Evolutionary conservation across 2,797 vertebrate genomes (phyloP), one percentile per base, ranked within the genome.

Genomic region (Podarcis lilfordi): DNA sequence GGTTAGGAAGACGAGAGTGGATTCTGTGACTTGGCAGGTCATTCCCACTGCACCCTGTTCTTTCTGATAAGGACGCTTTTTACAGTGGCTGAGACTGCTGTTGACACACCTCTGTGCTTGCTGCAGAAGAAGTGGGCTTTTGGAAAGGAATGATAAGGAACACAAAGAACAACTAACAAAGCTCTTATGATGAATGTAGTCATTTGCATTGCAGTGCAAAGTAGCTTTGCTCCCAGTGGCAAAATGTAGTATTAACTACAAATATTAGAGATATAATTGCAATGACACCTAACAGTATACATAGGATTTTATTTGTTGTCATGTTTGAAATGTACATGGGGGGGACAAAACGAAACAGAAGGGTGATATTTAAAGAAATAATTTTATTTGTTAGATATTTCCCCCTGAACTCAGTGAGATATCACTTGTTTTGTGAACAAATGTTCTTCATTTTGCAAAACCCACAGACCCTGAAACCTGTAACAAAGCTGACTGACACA

Each of bases 1-100:
- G 94, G 85, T 88, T 88, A 85, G 71, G 89, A 92, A 93, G 95
- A 95, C 61, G 37, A 93, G 90, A 92, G 85, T 92, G 89, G 94
- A 87, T 21, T 80, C 27, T 87, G 96, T 91, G 94, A 93, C 94
- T 97, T 97, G 96, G 95, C 97, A 97, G 98, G 97, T 98, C 97
- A 96, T 94, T 92, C 88, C 94, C 37, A 82, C 86, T 82, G 95
- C 97, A 74, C 97, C 97, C 98, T 96, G 96, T 95, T 94, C 91
- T 86, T 91, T 91, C 94, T 96, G 98, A 99, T 98, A 98, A 98
- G 98, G 95, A 89, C 86, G 81, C 93, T 79, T 95, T 95, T 97
- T 97, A 97, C 97, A 94, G 96, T 76, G 10, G 90, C 96, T 96
- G 96, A 96, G 95, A 96, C 95, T 93, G 94, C 95, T 71, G 90